Evolutionary conservation across 2,797 vertebrate genomes (phyloP).

Genomic region (Lerista edwardsae): DNA sequence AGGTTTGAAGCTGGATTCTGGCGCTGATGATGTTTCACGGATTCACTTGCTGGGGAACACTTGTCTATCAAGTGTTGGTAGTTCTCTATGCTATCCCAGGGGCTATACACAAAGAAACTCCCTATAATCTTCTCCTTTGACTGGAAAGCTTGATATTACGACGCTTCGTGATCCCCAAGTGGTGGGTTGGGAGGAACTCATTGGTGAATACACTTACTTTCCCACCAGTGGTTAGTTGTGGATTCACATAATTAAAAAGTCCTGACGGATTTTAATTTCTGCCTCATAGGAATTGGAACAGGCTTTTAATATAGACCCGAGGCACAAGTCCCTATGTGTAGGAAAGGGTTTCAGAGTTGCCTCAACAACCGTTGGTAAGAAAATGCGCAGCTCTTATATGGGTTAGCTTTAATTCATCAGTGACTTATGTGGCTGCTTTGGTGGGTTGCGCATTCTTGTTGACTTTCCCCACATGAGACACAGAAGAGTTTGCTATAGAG

Average conservation of each 20-base stretch:
- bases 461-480: neutral
- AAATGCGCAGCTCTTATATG: neutral
- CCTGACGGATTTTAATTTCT: neutral
- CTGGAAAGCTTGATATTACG: neutral
- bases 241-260: neutral
- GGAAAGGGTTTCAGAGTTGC: neutral
- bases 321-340: neutral
- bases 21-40: neutral
- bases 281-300: neutral
- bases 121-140: neutral
- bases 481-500: neutral
- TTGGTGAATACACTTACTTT: neutral
- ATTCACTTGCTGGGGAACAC: neutral
- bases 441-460: neutral
- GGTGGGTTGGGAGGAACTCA: neutral
- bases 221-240: neutral
- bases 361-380: neutral
- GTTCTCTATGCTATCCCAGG: neutral
- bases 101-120: fast-evolving
- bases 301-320: neutral
- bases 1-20: neutral
- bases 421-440: neutral
- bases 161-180: neutral
- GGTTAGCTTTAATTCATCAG: neutral
- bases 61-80: neutral